A percentile compares a stretch with the other conserved stretches of the same genome.
These are phyloP conservation scores for Penaeus vannamei DNA, from an alignment of 1,140 invertebrate genomes.

Conservation along the genomic window DNA sequence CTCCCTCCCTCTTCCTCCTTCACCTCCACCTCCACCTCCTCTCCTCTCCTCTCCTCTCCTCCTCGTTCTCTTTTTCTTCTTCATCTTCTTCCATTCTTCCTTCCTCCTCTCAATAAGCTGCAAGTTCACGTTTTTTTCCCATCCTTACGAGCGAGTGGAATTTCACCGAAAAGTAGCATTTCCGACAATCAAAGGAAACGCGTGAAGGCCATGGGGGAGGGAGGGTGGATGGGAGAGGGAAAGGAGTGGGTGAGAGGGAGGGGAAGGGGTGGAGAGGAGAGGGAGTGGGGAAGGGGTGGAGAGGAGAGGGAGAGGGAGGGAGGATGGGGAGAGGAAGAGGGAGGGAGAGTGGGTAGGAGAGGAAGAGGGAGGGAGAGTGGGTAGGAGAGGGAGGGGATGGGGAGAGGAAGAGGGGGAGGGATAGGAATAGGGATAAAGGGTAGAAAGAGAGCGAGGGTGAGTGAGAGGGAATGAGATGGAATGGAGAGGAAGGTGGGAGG, in stretches of 20 bases:
- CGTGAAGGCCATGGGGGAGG: not conserved
- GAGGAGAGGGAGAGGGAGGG: not conserved
- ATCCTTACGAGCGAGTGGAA: too few relatives aligned
- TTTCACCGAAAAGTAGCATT: too few relatives aligned
- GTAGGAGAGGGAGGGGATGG: not conserved
- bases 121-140: too few relatives aligned
- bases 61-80: too few relatives aligned
- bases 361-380: not conserved
- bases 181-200: too few relatives aligned
- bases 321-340: not conserved
- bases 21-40: not conserved
- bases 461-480: too few relatives aligned
- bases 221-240: not conserved
- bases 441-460: not conserved
- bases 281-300: not conserved
- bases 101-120: too few relatives aligned
- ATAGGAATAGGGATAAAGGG: fast-evolving
- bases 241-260: not conserved
- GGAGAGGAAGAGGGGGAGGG: not conserved
- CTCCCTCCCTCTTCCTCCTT: not conserved
- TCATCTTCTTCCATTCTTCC: too few relatives aligned
- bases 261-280: not conserved
- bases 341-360: not conserved
- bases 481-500: not conserved
- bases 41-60: not conserved